Percentiles rank a stretch among this genome's conserved stretches.
These are phyloP conservation scores for Acleris sparsana DNA, from an alignment of 2,888 invertebrate species.

Conservation along the genomic window DNA sequence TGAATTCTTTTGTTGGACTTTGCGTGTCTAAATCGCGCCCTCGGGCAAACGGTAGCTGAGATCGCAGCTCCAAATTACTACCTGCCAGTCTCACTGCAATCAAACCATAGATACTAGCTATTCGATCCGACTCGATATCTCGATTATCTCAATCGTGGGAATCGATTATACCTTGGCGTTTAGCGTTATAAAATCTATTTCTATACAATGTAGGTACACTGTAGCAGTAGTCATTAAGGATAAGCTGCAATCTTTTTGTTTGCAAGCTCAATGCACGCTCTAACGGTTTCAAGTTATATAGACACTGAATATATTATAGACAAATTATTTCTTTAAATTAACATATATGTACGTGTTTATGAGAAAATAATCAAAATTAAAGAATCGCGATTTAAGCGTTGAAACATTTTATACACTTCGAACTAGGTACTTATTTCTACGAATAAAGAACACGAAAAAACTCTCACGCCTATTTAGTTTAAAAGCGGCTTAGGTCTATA, in stretches of 20 bases:
- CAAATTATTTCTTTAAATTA: not conserved
- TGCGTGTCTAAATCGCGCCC: constrained; percentile 64
- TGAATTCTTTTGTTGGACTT: constrained; percentile 38
- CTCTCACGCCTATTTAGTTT: constrained; percentile 26
- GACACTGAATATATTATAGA: too few species aligned
- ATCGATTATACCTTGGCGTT: constrained; percentile 51
- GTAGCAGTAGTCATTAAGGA: constrained; percentile 19
- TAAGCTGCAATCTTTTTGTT: constrained; percentile 19
- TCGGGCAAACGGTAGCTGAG: constrained; percentile 63
- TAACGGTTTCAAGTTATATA: constrained; percentile 7
- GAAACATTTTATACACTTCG: too few species aligned
- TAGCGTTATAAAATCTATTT: constrained; percentile 19
- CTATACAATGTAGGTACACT: constrained; percentile 19
- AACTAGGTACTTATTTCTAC: too few species aligned
- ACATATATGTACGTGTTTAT: not conserved
- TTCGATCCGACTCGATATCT: constrained; percentile 42
- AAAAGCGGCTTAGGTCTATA: constrained; percentile 20
- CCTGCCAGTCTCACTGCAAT: constrained; percentile 57
- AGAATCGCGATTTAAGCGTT: too few species aligned
- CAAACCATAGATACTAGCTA: constrained; percentile 36
- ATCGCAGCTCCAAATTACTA: constrained; percentile 61
- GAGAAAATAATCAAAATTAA: too few species aligned
- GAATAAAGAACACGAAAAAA: constrained; percentile 1
- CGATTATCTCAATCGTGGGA: constrained; percentile 65
- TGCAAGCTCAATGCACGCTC: constrained; percentile 12